Evolutionary conservation across 2,888 invertebrate species (phyloP).

Genomic region (Lochmaea capreae): DNA sequence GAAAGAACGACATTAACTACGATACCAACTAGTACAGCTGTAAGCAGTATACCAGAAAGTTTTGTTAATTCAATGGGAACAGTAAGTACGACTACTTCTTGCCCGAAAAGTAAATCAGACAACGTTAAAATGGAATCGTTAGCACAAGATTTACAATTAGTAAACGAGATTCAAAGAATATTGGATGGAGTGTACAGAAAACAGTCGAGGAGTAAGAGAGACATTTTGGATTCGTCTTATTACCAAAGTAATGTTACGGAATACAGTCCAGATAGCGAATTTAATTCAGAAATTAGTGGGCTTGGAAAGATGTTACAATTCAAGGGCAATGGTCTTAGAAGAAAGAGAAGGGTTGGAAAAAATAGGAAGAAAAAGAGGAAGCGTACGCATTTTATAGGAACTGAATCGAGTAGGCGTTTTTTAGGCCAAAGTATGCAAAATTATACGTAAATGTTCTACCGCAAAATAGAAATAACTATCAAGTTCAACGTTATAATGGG

Average conservation of each 20-base stretch:
- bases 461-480: background rate
- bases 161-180: slow-evolving; percentile 53
- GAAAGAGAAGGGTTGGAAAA: slow-evolving; percentile 16
- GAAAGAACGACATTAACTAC: background rate
- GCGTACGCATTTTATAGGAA: background rate
- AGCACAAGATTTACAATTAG: slow-evolving; percentile 50
- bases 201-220: slow-evolving; percentile 35
- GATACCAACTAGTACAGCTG: background rate
- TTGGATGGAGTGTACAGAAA: slow-evolving; percentile 44
- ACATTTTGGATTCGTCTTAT: background rate
- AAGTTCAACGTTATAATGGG: background rate
- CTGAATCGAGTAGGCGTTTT: slow-evolving; percentile 6
- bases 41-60: too few species aligned
- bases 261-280: background rate
- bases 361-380: slow-evolving; percentile 34
- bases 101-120: background rate
- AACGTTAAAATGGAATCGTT: slow-evolving; percentile 43
- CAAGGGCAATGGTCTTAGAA: slow-evolving; percentile 18
- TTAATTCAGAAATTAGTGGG: slow-evolving; percentile 8
- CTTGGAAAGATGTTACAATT: slow-evolving; percentile 35
- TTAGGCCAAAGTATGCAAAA: slow-evolving; percentile 46
- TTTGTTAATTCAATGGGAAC: background rate
- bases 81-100: background rate
- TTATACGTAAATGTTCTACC: slow-evolving; percentile 39
- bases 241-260: background rate